Evolutionary conservation across 2,113 vertebrate genomes (phyloP).

Genomic region (Hippocampus guttulatus): DNA sequence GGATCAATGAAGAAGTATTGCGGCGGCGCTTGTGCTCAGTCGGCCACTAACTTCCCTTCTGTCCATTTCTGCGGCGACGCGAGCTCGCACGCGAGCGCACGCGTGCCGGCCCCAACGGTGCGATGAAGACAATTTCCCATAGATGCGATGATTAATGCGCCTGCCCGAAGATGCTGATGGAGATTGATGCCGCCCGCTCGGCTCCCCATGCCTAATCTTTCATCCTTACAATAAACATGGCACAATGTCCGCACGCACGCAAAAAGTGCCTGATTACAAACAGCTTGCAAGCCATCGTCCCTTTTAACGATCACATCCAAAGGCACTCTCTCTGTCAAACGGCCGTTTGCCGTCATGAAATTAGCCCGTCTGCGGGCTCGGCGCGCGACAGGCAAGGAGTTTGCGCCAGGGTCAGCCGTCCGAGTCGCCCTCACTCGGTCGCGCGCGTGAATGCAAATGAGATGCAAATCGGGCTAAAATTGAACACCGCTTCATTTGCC

Average conservation of each 20-base stretch:
- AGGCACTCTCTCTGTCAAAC: conserved; percentile 60
- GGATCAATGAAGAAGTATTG: conserved; percentile 61
- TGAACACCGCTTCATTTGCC: conserved; percentile 77
- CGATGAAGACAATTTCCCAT: conserved; percentile 53
- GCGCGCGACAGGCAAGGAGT: conserved; percentile 53
- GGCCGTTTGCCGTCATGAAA: conserved; percentile 70
- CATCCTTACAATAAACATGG: conserved; percentile 77
- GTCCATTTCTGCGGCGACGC: conserved; percentile 39
- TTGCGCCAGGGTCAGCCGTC: conserved; percentile 66
- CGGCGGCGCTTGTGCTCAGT: conserved; percentile 47
- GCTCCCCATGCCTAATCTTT: conserved; percentile 71
- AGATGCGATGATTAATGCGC: conserved; percentile 69
- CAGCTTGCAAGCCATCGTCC: conserved; percentile 67
- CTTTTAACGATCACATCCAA: conserved; percentile 69
- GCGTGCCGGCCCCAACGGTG: conserved; percentile 36
- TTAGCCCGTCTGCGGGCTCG: conserved; percentile 61
- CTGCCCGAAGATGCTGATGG: conserved; percentile 66
- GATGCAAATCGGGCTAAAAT: conserved; percentile 71
- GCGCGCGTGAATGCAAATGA: conserved; percentile 73
- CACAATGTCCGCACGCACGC: conserved; percentile 66
- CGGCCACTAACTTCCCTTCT: conserved; percentile 65
- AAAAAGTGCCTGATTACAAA: conserved; percentile 68
- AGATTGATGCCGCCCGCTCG: conserved; percentile 71
- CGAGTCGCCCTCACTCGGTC: conserved; percentile 71
- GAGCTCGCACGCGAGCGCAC: conserved; percentile 28